Evolutionary conservation across 2,113 vertebrate genomes (phyloP).

Genomic region (Talpa occidentalis): DNA sequence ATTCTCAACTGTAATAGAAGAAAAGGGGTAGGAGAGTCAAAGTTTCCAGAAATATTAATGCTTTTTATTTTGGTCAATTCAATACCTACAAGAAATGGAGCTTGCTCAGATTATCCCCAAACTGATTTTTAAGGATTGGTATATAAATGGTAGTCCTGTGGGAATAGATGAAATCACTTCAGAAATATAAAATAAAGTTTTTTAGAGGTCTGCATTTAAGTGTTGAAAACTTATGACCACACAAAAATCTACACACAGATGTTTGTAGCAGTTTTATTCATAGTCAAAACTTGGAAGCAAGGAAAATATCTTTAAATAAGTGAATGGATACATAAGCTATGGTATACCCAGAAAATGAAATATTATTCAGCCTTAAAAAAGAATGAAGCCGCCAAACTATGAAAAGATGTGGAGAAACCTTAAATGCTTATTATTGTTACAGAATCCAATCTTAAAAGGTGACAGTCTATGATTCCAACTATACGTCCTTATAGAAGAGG

Average conservation of each 20-base stretch:
- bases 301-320: too few relatives aligned
- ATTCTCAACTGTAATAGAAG: background rate
- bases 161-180: background rate
- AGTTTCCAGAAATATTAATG: background rate
- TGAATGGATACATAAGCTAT: background rate
- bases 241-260: background rate
- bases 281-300: too few relatives aligned
- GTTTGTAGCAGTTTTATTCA: background rate
- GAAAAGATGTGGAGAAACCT: background rate
- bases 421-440: background rate
- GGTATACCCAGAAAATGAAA: background rate
- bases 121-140: background rate
- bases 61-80: background rate
- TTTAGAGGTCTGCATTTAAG: background rate
- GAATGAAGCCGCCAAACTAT: background rate
- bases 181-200: background rate
- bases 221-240: background rate
- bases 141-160: background rate
- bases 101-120: background rate
- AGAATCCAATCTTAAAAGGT: background rate
- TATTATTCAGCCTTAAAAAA: background rate
- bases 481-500: background rate
- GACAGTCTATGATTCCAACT: background rate
- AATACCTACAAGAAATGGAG: background rate
- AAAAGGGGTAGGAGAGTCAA: background rate